Percentiles rank a stretch among this genome's conserved stretches.
phyloP scores from a whole-genome alignment of 2,797 vertebrate genomes.

The Acanthiza pusilla region DNA sequence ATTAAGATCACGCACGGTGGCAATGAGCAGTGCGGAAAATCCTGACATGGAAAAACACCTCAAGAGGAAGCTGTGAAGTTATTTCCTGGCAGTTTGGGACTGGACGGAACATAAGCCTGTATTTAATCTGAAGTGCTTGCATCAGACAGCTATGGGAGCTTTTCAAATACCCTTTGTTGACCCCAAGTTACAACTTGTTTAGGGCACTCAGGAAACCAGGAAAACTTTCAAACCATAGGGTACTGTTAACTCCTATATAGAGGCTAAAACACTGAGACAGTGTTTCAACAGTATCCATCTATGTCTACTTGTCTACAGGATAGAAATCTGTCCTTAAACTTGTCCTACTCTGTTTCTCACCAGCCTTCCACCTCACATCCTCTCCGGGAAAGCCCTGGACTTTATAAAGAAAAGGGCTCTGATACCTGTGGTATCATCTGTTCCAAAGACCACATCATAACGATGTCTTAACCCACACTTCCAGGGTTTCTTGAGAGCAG shows the following conservation, averaged over 20 bases:
- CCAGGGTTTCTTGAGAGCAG: background rate
- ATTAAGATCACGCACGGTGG: background rate
- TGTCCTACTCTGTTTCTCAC: background rate
- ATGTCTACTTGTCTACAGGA: background rate
- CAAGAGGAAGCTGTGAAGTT: background rate
- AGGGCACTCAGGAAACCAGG: background rate
- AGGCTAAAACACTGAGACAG: background rate
- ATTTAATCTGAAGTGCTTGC: background rate
- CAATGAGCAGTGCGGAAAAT: background rate
- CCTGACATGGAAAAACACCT: background rate
- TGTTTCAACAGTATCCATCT: background rate
- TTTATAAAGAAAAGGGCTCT: background rate
- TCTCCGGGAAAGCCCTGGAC: background rate
- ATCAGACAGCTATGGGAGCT: background rate
- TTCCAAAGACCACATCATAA: background rate
- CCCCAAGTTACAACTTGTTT: background rate
- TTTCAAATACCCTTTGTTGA: background rate
- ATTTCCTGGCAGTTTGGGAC: background rate
- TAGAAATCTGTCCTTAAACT: background rate
- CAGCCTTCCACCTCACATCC: background rate
- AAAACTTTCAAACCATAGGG: background rate
- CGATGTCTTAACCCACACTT: background rate
- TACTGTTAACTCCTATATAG: background rate
- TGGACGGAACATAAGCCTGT: background rate
- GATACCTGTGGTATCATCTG: background rate